A percentile compares a stretch with the other conserved stretches of the same genome.
Evolutionary conservation across 1,140 invertebrate species (phyloP).

Genomic region (Dinoponera quadriceps): DNA sequence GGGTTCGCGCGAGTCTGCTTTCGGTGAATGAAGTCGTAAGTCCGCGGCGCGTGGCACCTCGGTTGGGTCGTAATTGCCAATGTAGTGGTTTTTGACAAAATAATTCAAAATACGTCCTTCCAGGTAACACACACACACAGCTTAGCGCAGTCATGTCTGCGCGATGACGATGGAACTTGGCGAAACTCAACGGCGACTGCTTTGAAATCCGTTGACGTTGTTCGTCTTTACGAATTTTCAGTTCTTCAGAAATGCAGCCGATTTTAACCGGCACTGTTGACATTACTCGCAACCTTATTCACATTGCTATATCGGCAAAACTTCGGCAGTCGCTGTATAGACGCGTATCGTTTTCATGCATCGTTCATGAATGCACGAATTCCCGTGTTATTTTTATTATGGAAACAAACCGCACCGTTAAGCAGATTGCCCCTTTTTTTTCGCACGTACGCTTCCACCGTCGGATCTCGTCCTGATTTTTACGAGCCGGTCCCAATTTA

Average conservation of each 20-base stretch:
- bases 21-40: constrained; percentile 36
- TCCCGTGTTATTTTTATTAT: constrained; percentile 31
- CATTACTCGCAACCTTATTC: not conserved
- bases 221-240: not conserved
- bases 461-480: constrained; percentile 48
- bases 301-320: not conserved
- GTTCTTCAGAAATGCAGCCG: not conserved
- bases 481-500: constrained; percentile 41
- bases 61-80: not conserved
- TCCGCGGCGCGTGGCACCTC: not conserved
- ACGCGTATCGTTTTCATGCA: constrained; percentile 8
- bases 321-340: not conserved
- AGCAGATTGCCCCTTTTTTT: constrained; percentile 2
- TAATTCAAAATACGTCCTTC: not conserved
- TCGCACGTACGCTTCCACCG: not conserved
- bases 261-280: constrained; percentile 20
- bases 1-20: not conserved
- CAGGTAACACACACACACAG: not conserved
- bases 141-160: not conserved
- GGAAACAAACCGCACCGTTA: constrained; percentile 37
- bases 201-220: too few species aligned
- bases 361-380: not conserved
- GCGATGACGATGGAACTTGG: not conserved
- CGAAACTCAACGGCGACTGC: too few species aligned
- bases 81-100: not conserved